These are phyloP conservation scores for Rhabdomys dilectus DNA, from an alignment of 2,113 vertebrate species.

Conservation along the genomic window DNA sequence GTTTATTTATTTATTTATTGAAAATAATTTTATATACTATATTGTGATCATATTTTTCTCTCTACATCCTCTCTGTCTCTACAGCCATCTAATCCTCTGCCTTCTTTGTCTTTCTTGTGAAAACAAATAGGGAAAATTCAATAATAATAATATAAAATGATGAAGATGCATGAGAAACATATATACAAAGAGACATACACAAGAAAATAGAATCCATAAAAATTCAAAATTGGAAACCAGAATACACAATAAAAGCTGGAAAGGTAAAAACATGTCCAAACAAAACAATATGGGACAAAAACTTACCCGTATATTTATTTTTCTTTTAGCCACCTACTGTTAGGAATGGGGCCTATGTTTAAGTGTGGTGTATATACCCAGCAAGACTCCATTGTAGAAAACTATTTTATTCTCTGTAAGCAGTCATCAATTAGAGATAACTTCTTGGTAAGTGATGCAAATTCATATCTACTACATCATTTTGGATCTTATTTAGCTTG, in stretches of 20 bases:
- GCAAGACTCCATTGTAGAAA: not conserved
- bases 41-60: not conserved
- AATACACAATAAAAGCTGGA: not conserved
- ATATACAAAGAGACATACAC: not conserved
- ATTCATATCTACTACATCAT: not conserved
- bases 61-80: not conserved
- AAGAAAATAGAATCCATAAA: not conserved
- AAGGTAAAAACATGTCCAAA: not conserved
- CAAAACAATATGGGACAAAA: not conserved
- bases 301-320: not conserved
- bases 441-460: not conserved
- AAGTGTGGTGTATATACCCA: not conserved
- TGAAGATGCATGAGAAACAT: not conserved
- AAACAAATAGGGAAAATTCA: not conserved
- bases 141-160: not conserved
- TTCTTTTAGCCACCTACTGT: not conserved
- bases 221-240: not conserved
- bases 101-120: not conserved
- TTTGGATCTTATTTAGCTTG: not conserved
- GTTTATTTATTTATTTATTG: not conserved
- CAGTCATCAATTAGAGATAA: not conserved
- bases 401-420: not conserved
- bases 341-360: not conserved
- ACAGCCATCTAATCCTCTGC: not conserved
- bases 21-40: not conserved